Evolutionary conservation across 64 coral and sea anemone species (phyloP).

Genomic region (Porites australiensis): DNA sequence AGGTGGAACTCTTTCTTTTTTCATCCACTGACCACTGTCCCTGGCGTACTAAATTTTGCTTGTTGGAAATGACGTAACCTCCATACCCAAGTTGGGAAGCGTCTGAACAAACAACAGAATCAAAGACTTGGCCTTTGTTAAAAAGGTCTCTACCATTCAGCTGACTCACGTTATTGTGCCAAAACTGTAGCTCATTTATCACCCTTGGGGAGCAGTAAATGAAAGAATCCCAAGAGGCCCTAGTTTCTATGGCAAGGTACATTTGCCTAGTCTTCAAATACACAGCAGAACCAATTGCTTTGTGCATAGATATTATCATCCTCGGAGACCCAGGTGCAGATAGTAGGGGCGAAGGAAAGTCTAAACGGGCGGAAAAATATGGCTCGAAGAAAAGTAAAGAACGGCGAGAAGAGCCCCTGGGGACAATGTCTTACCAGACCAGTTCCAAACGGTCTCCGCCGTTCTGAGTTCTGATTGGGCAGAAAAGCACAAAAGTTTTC

Average conservation of each 20-base stretch:
- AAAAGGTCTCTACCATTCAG: constrained; percentile 43
- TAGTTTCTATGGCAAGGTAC: constrained; percentile 46
- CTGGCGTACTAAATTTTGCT: not conserved
- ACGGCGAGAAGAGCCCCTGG: too few species aligned
- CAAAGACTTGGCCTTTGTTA: constrained; percentile 19
- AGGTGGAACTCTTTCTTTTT: constrained; percentile 47
- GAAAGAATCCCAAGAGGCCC: constrained; percentile 20
- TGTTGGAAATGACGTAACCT: not conserved
- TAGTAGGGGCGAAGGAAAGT: too few species aligned
- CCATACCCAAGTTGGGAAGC: constrained; percentile 42
- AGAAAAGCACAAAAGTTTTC: too few species aligned
- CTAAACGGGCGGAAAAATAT: too few species aligned
- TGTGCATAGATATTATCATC: constrained; percentile 48
- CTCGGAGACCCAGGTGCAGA: too few species aligned
- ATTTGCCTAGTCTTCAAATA: constrained; percentile 47
- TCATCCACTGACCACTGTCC: constrained; percentile 26
- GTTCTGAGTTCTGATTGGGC: too few species aligned
- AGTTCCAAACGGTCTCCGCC: too few species aligned
- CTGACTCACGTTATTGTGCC: constrained; percentile 29
- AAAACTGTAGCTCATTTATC: constrained; percentile 58
- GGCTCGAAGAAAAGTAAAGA: too few species aligned
- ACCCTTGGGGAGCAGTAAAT: constrained; percentile 27
- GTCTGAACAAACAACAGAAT: constrained; percentile 30
- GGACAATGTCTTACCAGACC: too few species aligned
- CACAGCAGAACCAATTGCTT: constrained; percentile 42